Percentiles rank a stretch among this genome's conserved stretches.
phyloP scores from a whole-genome alignment of 1,140 invertebrate genomes.

The Camponotus floridanus region DNA sequence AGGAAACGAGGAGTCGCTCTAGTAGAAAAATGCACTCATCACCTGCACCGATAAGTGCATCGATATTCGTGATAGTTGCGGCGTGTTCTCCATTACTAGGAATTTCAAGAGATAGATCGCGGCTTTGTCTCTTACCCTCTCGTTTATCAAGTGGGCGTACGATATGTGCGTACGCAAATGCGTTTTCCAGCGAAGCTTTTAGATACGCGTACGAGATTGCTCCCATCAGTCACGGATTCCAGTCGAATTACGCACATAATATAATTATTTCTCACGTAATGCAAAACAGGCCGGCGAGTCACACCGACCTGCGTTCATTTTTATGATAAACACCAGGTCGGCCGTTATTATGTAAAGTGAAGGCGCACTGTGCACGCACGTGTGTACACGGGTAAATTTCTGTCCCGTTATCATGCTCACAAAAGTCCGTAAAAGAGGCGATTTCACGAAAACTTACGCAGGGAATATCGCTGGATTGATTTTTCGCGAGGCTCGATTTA shows the following conservation, averaged over 20 bases:
- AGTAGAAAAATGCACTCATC: background rate
- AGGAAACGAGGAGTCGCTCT: background rate
- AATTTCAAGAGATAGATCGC: slow-evolving; percentile 20
- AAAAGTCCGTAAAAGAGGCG: background rate
- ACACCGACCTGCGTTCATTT: slow-evolving; percentile 24
- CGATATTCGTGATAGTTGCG: background rate
- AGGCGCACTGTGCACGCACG: background rate
- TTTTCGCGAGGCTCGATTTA: background rate
- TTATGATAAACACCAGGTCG: background rate
- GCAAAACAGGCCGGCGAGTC: slow-evolving; percentile 27
- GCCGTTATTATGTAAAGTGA: slow-evolving; percentile 60
- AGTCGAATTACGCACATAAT: slow-evolving; percentile 28
- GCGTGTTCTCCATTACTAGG: slow-evolving; percentile 5
- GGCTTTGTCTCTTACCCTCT: background rate
- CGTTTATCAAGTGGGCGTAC: slow-evolving; percentile 70
- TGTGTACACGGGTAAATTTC: background rate
- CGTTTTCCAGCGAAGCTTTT: slow-evolving; percentile 15
- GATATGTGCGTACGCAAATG: background rate
- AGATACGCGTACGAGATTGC: background rate
- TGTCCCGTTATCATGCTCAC: slow-evolving; percentile 33
- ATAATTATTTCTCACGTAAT: slow-evolving; percentile 53
- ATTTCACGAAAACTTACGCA: background rate
- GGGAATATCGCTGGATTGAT: background rate
- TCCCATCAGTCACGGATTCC: slow-evolving; percentile 34
- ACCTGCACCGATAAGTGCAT: background rate